Evolutionary conservation across 2,797 vertebrate species (phyloP).

Genomic region (Falco naumanni): DNA sequence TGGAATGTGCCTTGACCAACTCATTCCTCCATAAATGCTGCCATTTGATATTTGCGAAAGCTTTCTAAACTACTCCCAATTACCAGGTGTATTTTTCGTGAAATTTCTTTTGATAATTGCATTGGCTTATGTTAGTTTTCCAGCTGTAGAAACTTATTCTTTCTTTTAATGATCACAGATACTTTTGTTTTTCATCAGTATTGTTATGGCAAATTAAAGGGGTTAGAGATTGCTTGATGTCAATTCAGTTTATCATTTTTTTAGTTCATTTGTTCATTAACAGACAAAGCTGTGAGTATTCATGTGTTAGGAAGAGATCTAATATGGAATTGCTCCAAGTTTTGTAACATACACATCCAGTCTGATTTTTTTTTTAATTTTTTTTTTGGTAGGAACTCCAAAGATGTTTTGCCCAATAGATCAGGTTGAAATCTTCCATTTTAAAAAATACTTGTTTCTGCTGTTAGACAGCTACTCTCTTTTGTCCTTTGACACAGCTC

Average conservation of each 20-base stretch:
- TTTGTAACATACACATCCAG: not conserved
- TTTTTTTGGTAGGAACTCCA: not conserved
- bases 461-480: not conserved
- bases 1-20: not conserved
- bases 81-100: not conserved
- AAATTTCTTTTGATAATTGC: not conserved
- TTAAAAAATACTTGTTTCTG: not conserved
- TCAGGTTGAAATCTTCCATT: not conserved
- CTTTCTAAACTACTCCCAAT: not conserved
- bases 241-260: not conserved
- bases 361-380: not conserved
- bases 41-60: not conserved
- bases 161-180: not conserved
- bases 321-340: not conserved
- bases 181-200: not conserved
- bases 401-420: not conserved
- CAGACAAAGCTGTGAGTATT: not conserved
- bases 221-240: not conserved
- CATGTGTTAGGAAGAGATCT: not conserved
- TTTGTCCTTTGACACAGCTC: not conserved
- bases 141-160: not conserved
- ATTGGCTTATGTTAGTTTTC: not conserved
- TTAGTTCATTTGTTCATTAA: not conserved
- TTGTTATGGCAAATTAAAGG: not conserved
- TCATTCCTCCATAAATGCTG: not conserved